Percentiles rank a stretch among this genome's conserved stretches.
Conservation (phyloP, 2,113 vertebrate species). For the Osmerus eperlanus region DNA sequence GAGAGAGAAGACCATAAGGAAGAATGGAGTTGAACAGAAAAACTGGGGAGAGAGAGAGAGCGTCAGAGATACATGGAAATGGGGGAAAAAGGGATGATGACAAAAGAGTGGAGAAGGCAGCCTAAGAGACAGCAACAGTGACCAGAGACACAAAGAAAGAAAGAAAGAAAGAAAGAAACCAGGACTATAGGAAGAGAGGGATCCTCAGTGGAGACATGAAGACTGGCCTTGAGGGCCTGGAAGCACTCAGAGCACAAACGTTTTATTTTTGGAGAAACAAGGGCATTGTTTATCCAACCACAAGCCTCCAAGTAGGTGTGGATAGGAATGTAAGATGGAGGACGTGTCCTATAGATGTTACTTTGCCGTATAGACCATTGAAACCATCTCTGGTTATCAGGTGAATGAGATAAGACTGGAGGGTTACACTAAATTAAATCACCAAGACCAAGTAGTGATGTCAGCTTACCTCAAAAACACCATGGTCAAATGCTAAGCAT, state of each 20-base stretch:
- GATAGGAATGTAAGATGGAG: background rate
- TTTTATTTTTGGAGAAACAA: background rate
- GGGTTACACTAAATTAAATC: background rate
- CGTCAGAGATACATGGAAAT: too few relatives aligned
- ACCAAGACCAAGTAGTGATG: background rate
- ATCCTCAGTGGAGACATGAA: background rate
- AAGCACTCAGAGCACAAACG: background rate
- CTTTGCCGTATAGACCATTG: background rate
- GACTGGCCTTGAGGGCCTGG: background rate
- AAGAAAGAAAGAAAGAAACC: background rate
- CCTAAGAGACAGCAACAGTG: background rate
- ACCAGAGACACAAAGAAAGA: background rate
- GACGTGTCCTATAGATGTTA: background rate
- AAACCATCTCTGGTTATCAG: background rate
- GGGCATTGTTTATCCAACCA: background rate
- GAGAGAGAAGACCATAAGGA: background rate
- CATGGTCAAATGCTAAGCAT: too few relatives aligned
- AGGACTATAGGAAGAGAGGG: background rate
- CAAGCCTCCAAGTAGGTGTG: background rate
- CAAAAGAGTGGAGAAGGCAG: too few relatives aligned
- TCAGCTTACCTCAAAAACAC: background rate
- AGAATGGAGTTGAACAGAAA: background rate
- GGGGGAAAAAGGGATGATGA: background rate
- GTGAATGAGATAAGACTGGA: background rate
- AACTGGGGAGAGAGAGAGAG: background rate